Evolutionary conservation across 1,140 invertebrate genomes (phyloP).

Genomic region (Bombus waltoni): DNA sequence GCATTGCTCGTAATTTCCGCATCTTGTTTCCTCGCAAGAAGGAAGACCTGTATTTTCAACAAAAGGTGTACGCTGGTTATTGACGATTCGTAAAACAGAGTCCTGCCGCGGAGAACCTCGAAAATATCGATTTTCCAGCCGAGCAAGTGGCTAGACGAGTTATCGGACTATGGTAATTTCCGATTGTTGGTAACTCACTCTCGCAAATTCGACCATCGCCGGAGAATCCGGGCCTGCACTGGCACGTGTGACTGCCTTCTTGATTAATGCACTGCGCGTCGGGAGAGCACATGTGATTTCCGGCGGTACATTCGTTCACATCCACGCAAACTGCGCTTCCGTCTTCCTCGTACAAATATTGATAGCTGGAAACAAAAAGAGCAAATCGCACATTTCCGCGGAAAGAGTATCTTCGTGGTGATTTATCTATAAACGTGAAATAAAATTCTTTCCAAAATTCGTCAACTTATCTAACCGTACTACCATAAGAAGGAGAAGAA

Average conservation of each 20-base stretch:
- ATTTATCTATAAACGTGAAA: not conserved
- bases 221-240: slow-evolving; percentile 89
- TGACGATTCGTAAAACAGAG: not conserved
- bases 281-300: slow-evolving; percentile 89
- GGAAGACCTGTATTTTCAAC: slow-evolving; percentile 68
- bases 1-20: slow-evolving; percentile 85
- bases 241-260: slow-evolving; percentile 89
- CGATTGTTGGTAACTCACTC: slow-evolving; percentile 71
- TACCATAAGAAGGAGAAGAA: not conserved
- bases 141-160: not conserved
- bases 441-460: not conserved
- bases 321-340: slow-evolving; percentile 87
- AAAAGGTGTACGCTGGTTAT: not conserved
- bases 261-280: slow-evolving; percentile 93
- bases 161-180: slow-evolving; percentile 42
- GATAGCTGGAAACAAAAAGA: slow-evolving; percentile 80
- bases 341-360: slow-evolving; percentile 84
- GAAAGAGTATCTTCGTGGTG: not conserved
- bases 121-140: slow-evolving; percentile 1
- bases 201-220: slow-evolving; percentile 89
- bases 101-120: rapidly evolving
- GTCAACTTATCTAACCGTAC: not conserved
- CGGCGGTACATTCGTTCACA: slow-evolving; percentile 92
- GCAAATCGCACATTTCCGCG: not conserved
- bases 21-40: slow-evolving; percentile 83